phyloP scores from a whole-genome alignment of 2,888 invertebrate species.

The Erebia aethiops region DNA sequence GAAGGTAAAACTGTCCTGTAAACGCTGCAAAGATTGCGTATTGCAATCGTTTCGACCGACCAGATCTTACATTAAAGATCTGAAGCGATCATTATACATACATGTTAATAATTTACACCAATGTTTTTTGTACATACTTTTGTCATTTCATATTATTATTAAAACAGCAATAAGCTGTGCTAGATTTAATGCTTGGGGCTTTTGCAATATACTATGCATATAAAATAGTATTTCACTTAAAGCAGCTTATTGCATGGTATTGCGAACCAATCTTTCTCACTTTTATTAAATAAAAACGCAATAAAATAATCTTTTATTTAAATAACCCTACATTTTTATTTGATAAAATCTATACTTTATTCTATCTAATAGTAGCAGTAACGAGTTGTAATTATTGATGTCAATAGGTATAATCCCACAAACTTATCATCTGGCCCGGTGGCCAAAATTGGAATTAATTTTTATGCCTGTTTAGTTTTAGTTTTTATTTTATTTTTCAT shows the following conservation, averaged over 20 bases:
- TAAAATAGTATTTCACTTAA: constrained; percentile 59
- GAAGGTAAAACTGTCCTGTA: constrained; percentile 79
- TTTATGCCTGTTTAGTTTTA: too few species aligned
- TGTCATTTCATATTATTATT: constrained; percentile 52
- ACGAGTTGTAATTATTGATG: too few species aligned
- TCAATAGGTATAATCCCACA: too few species aligned
- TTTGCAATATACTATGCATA: constrained; percentile 70
- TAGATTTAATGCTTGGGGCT: constrained; percentile 75
- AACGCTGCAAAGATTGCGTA: constrained; percentile 74
- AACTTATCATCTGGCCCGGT: too few species aligned
- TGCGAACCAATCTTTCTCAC: constrained; percentile 66
- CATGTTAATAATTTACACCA: constrained; percentile 55
- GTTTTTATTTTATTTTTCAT: too few species aligned
- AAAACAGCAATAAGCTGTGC: constrained; percentile 61
- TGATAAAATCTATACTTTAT: too few species aligned
- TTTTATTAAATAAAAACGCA: constrained; percentile 72
- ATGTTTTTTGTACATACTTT: constrained; percentile 78
- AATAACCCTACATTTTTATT: background rate
- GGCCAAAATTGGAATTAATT: too few species aligned
- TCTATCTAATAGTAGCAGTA: too few species aligned
- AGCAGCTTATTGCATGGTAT: constrained; percentile 73
- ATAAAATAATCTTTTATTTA: constrained; percentile 51
- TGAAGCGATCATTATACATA: constrained; percentile 74
- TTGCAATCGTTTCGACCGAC: constrained; percentile 82
- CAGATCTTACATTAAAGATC: constrained; percentile 75